Conservation (phyloP, 2,888 invertebrate species). For the Aphrophora alni region DNA sequence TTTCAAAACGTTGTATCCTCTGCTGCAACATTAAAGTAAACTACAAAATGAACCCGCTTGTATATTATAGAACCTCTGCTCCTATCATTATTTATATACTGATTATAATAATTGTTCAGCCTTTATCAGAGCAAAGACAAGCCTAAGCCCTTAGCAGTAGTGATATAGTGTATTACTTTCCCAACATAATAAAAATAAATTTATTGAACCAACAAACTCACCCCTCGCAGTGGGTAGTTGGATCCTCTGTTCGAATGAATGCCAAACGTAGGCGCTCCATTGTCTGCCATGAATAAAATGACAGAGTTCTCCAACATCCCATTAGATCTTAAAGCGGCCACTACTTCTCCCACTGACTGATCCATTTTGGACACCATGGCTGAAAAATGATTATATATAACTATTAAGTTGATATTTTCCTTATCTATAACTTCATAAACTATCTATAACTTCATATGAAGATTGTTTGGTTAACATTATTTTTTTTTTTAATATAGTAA, state of each 20-base stretch:
- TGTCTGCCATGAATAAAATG: constrained; percentile 86
- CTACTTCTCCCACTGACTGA: constrained; percentile 79
- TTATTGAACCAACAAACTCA: too few relatives aligned
- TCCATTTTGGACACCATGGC: constrained; percentile 88
- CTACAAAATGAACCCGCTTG: too few relatives aligned
- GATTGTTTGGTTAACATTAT: not conserved
- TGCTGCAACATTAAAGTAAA: too few relatives aligned
- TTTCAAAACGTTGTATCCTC: too few relatives aligned
- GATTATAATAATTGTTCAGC: too few relatives aligned
- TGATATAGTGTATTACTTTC: too few relatives aligned
- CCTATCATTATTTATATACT: too few relatives aligned
- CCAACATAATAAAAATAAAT: too few relatives aligned
- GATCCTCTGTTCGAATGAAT: constrained; percentile 74
- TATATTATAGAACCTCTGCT: too few relatives aligned
- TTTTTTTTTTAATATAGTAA: not conserved
- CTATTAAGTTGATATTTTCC: constrained; percentile 39
- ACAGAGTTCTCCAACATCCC: constrained; percentile 81
- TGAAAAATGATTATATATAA: too few relatives aligned
- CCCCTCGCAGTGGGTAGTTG: constrained; percentile 81
- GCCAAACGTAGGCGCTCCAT: constrained; percentile 82
- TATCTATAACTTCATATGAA: not conserved
- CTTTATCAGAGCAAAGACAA: too few relatives aligned
- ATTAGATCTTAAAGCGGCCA: constrained; percentile 69
- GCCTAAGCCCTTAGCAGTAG: too few relatives aligned
- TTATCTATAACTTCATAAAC: not conserved